Evolutionary conservation across 2,888 invertebrate genomes (phyloP).

Genomic region (Rotaria sp.): DNA sequence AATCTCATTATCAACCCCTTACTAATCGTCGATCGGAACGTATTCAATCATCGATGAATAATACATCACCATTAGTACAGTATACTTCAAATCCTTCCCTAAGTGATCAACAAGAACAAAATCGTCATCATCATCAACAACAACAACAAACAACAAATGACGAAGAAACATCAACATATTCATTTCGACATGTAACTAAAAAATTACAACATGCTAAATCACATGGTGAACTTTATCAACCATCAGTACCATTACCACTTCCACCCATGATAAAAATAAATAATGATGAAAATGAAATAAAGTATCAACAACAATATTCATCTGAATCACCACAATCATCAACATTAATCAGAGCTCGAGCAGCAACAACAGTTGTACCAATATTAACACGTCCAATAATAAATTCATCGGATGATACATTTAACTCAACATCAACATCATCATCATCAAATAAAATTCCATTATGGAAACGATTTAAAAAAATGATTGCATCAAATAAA

Average conservation of each 20-base stretch:
- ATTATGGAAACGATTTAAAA: background rate
- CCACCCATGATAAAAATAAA: background rate
- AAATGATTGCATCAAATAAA: background rate
- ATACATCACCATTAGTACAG: background rate
- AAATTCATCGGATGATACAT: background rate
- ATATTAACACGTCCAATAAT: background rate
- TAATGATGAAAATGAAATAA: background rate
- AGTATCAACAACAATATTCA: background rate
- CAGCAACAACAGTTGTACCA: background rate
- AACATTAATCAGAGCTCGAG: background rate
- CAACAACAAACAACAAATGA: background rate
- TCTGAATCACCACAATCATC: background rate
- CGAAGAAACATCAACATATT: background rate
- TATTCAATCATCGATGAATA: background rate
- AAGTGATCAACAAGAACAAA: background rate
- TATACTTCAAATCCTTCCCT: background rate
- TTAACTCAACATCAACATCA: background rate
- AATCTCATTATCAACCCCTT: background rate
- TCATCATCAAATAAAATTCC: background rate
- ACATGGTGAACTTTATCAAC: constrained; percentile 2
- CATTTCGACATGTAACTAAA: background rate
- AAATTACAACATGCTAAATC: background rate
- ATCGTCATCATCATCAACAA: background rate
- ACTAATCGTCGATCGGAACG: background rate
- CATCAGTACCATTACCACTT: background rate